Percentiles rank a stretch among this genome's conserved stretches.
Conservation (phyloP, 2,888 invertebrate species). For the Dicyrtomina minuta region DNA sequence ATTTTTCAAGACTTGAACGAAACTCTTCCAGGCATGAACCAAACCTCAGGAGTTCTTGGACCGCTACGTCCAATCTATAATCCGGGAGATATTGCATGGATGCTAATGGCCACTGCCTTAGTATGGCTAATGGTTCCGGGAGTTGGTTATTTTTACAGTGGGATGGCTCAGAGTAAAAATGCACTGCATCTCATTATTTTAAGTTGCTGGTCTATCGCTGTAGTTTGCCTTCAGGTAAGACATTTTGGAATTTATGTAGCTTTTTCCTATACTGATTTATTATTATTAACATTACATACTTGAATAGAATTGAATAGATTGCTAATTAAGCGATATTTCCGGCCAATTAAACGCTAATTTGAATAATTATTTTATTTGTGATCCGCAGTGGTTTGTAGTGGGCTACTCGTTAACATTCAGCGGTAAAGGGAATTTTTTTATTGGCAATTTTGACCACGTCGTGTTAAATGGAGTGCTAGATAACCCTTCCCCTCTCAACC, state of each 20-base stretch:
- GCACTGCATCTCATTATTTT: constrained; percentile 46
- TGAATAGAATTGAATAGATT: background rate
- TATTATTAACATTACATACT: no score
- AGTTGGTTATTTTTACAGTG: constrained; percentile 50
- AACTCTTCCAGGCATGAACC: background rate
- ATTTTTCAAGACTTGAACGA: background rate
- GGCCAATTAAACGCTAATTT: background rate
- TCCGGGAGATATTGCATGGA: constrained; percentile 43
- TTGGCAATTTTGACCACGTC: constrained; percentile 43
- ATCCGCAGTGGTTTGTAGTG: constrained; percentile 32
- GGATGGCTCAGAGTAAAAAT: constrained; percentile 43
- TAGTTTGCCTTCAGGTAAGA: constrained; percentile 47
- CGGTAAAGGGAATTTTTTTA: constrained; percentile 37
- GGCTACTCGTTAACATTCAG: constrained; percentile 48
- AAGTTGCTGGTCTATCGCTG: constrained; percentile 46
- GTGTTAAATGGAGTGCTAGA: constrained; percentile 38
- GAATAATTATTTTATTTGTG: background rate
- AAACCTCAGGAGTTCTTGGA: no score
- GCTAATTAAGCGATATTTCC: background rate
- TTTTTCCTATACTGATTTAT: background rate
- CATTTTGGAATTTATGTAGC: background rate
- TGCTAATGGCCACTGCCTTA: constrained; percentile 37
- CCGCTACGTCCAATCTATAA: no score
- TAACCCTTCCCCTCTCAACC: constrained; percentile 9
- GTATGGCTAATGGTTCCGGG: constrained; percentile 51